Percentiles rank a stretch among this genome's conserved stretches.
phyloP scores from a whole-genome alignment of 1,140 invertebrate genomes.

The Microvelia longipes region DNA sequence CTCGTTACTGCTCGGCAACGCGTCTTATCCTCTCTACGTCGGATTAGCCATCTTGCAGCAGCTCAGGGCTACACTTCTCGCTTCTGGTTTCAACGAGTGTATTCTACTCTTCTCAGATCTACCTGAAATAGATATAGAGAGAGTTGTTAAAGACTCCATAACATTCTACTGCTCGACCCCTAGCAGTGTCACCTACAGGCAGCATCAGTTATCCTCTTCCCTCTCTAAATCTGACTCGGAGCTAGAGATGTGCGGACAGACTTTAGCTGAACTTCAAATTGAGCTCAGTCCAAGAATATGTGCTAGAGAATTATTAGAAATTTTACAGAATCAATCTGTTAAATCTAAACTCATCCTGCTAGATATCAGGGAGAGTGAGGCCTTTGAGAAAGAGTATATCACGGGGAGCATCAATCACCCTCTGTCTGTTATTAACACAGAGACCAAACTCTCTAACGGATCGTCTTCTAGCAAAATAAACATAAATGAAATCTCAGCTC shows the following conservation, averaged over 20 bases:
- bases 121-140: slow-evolving; percentile 92
- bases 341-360: slow-evolving; percentile 51
- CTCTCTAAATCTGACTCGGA: slow-evolving; percentile 1
- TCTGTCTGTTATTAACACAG: slow-evolving; percentile 47
- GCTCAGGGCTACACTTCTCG: slow-evolving; percentile 63
- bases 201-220: slow-evolving; percentile 40
- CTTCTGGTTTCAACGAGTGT: slow-evolving; percentile 92
- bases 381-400: slow-evolving; percentile 56
- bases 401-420: slow-evolving; percentile 73
- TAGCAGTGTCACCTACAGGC: slow-evolving; percentile 68
- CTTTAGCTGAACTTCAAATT: slow-evolving; percentile 45
- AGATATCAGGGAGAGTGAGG: slow-evolving; percentile 49
- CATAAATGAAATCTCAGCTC: not conserved
- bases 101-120: slow-evolving; percentile 93
- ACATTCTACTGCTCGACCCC: slow-evolving; percentile 74
- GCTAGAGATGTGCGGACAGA: slow-evolving; percentile 54
- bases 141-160: slow-evolving; percentile 77
- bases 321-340: slow-evolving; percentile 43
- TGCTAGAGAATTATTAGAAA: slow-evolving; percentile 60
- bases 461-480: slow-evolving; percentile 32
- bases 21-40: slow-evolving; percentile 86
- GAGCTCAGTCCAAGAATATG: slow-evolving; percentile 71
- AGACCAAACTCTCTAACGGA: slow-evolving; percentile 6
- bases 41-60: slow-evolving; percentile 86
- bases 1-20: slow-evolving; percentile 80